phyloP scores from a whole-genome alignment of 2,797 vertebrate genomes.

The Sarcophilus harrisii region DNA sequence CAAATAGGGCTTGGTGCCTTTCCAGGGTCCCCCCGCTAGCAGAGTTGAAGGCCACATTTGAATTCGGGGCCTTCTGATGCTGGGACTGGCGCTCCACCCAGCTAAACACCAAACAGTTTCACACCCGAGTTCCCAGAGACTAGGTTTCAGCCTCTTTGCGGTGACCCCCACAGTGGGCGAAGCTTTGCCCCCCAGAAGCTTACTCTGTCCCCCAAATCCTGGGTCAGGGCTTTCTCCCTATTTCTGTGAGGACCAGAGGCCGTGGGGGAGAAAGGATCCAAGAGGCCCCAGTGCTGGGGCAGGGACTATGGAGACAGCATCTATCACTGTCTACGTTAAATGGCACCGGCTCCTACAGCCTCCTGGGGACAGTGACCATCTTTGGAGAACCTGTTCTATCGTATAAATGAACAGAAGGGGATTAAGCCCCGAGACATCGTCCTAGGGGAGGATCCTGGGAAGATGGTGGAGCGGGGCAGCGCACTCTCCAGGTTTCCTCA shows the following conservation, averaged over 20 bases:
- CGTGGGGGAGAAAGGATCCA: constrained; percentile 1
- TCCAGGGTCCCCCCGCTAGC: not conserved
- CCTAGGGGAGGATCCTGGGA: too few relatives aligned
- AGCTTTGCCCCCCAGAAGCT: not conserved
- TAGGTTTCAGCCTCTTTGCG: too few relatives aligned
- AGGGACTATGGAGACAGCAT: not conserved
- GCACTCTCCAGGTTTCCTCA: too few relatives aligned
- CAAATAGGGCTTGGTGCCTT: not conserved
- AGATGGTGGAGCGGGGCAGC: too few relatives aligned
- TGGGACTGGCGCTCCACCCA: not conserved
- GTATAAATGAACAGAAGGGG: not conserved
- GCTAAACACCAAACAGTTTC: not conserved
- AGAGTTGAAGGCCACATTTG: not conserved
- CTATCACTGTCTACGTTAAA: not conserved
- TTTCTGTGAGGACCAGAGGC: not conserved
- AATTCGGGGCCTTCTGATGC: not conserved
- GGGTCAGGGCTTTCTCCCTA: not conserved
- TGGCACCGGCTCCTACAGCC: not conserved
- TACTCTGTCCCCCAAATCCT: not conserved
- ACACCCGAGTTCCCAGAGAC: not conserved
- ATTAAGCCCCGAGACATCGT: constrained; percentile 60
- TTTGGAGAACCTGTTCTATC: not conserved
- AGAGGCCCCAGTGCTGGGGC: constrained; percentile 32
- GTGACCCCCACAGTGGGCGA: not conserved
- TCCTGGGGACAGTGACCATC: not conserved